Evolutionary conservation across 2,113 vertebrate species (phyloP).

Genomic region (Oreochromis niloticus): DNA sequence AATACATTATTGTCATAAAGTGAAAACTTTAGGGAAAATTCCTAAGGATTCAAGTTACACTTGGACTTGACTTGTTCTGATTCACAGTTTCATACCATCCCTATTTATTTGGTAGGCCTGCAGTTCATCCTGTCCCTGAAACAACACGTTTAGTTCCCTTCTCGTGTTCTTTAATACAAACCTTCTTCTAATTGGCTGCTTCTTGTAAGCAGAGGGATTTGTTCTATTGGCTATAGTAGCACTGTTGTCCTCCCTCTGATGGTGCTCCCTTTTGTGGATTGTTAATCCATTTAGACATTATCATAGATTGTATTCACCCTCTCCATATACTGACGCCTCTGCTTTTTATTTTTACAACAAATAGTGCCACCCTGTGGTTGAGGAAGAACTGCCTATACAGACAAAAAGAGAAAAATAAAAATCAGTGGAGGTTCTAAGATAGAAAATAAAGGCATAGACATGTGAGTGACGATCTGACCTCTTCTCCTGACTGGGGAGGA

Average conservation of each 20-base stretch:
- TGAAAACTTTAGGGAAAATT: not conserved
- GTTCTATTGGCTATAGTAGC: not conserved
- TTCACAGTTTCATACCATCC: not conserved
- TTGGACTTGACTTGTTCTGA: not conserved
- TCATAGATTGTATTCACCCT: slow-evolving; percentile 43
- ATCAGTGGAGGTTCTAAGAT: not conserved
- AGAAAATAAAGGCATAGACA: not conserved
- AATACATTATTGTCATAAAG: not conserved
- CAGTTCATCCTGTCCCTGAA: not conserved
- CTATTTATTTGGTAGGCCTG: not conserved
- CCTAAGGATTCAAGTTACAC: not conserved
- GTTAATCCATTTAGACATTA: not conserved
- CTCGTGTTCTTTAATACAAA: not conserved
- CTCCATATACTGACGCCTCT: slow-evolving; percentile 11
- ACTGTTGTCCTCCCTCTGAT: not conserved
- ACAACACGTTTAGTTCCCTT: not conserved
- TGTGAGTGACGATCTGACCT: not conserved
- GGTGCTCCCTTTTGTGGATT: not conserved
- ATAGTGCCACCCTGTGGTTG: not conserved
- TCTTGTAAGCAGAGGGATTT: not conserved
- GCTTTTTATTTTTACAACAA: not conserved
- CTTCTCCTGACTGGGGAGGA: not conserved
- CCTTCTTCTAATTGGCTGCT: not conserved
- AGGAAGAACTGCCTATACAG: not conserved
- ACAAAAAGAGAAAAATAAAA: not conserved